Evolutionary conservation across 92 coral and sea anemone genomes (phyloP).

Genomic region (Palythoa grandiflora): DNA sequence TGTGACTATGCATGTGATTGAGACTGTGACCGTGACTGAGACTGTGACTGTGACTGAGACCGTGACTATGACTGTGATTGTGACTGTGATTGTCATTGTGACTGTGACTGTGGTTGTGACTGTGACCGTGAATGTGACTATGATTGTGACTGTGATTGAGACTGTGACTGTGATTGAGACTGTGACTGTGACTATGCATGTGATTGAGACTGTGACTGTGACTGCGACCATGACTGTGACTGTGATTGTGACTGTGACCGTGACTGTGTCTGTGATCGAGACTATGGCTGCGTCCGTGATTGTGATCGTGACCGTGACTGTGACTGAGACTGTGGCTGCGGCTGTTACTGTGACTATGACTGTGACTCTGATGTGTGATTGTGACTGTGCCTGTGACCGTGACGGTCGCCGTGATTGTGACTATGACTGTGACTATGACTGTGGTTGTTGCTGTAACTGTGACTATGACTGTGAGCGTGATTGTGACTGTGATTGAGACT

Average conservation of each 20-base stretch:
- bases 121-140: neutral
- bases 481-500: no score
- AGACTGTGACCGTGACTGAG: neutral
- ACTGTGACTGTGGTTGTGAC: neutral
- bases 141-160: neutral
- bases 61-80: neutral
- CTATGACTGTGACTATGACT: no score
- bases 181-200: neutral
- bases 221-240: neutral
- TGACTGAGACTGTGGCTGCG: neutral
- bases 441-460: no score
- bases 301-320: neutral
- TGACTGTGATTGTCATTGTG: neutral
- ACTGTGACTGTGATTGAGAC: neutral
- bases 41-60: neutral
- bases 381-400: no score
- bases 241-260: neutral
- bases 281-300: no score
- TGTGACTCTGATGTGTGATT: neutral
- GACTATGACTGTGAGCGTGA: no score
- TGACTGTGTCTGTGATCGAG: neutral
- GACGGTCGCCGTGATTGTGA: no score
- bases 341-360: neutral
- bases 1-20: neutral
- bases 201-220: neutral